phyloP scores from a whole-genome alignment of 2,888 invertebrate species.

The Frankliniella fusca region DNA sequence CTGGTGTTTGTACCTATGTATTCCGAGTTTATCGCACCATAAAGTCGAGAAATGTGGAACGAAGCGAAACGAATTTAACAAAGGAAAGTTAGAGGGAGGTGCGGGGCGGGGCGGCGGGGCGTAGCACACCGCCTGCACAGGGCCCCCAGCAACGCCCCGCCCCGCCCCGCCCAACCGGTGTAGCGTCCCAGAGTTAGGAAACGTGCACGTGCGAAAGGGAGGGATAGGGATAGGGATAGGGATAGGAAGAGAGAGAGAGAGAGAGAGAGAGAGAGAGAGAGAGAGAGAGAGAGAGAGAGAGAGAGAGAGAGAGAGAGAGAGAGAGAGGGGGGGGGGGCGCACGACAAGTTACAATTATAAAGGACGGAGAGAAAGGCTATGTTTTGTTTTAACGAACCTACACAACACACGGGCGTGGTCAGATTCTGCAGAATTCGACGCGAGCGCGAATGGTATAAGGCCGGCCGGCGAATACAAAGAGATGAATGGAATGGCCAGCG shows the following conservation, averaged over 20 bases:
- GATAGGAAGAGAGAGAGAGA: not conserved
- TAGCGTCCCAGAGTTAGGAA: not conserved
- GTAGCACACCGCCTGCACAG: not conserved
- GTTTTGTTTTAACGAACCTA: no score
- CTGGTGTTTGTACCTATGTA: slow-evolving; percentile 24
- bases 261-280: slow-evolving; percentile 1
- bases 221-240: not conserved
- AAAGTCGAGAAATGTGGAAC: slow-evolving; percentile 22
- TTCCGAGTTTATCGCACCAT: slow-evolving; percentile 22
- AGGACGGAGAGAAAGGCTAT: no score
- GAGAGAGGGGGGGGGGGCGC: not conserved
- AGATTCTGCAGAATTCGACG: no score
- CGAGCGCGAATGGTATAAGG: no score
- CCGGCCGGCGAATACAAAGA: no score
- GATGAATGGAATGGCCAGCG: no score
- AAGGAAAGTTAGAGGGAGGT: not conserved
- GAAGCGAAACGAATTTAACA: slow-evolving; percentile 20
- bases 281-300: not conserved
- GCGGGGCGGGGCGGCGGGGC: not conserved
- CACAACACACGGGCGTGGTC: no score
- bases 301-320: not conserved
- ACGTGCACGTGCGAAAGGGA: not conserved
- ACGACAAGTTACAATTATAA: no score
- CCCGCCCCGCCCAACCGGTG: not conserved
- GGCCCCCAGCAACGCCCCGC: not conserved